Percentiles rank a stretch among this genome's conserved stretches.
phyloP scores from a whole-genome alignment of 2,888 invertebrate species.

The Sesia apiformis region DNA sequence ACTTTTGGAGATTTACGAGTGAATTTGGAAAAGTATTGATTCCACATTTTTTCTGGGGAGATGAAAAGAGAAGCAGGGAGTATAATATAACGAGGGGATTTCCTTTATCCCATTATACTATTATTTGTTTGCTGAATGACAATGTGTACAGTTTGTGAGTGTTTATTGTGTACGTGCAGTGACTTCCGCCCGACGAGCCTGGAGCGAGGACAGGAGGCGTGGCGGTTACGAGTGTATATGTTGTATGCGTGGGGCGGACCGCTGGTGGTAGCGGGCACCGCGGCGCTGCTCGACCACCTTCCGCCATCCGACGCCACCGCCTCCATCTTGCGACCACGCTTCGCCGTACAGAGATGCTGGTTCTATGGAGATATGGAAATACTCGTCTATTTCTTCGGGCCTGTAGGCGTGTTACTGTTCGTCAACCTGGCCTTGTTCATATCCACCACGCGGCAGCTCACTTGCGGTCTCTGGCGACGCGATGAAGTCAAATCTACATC shows the following conservation, averaged over 20 bases:
- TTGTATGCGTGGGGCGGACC: slow-evolving; percentile 92
- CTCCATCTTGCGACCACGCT: slow-evolving; percentile 82
- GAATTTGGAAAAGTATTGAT: too few relatives aligned
- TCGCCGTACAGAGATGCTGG: slow-evolving; percentile 87
- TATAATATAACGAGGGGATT: too few relatives aligned
- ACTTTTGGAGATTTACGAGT: too few relatives aligned
- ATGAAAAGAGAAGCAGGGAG: too few relatives aligned
- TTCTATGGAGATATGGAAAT: slow-evolving; percentile 89
- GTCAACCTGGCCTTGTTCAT: slow-evolving; percentile 87
- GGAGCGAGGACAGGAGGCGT: slow-evolving; percentile 88
- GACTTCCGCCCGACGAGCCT: slow-evolving; percentile 88
- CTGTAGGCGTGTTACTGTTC: slow-evolving; percentile 84
- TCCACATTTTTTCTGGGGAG: too few relatives aligned
- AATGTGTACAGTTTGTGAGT: not conserved
- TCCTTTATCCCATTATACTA: too few relatives aligned
- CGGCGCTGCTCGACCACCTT: slow-evolving; percentile 82
- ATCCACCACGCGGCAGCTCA: slow-evolving; percentile 87
- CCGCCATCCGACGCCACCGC: slow-evolving; percentile 71
- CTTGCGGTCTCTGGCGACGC: slow-evolving; percentile 91
- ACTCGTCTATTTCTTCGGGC: slow-evolving; percentile 89
- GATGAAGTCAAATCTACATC: slow-evolving; percentile 89
- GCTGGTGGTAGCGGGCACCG: slow-evolving; percentile 82
- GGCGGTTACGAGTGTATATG: slow-evolving; percentile 85
- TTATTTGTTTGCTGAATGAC: too few relatives aligned
- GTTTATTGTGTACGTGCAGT: slow-evolving; percentile 49